Evolutionary conservation across 2,888 invertebrate species (phyloP), one percentile per base, ranked within the genome.

Genomic region (Lithophane leautieri): DNA sequence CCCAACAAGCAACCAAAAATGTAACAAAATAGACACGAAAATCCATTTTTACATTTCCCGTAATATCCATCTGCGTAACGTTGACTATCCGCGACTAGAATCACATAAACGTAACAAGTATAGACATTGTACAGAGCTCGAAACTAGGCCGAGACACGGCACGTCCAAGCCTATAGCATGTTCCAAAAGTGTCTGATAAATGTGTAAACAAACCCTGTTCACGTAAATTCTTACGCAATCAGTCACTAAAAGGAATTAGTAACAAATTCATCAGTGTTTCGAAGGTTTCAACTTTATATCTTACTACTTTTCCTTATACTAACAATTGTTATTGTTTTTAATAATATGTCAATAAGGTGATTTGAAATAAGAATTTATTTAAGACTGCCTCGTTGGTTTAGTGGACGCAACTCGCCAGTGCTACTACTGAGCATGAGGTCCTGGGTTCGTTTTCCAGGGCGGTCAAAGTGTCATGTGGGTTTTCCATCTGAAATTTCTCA

Each of bases 81-180:
- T 68, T 52, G 62, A 54, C 50, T 71, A 73, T 76, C 50, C 63
- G 60, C 68, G 76, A 61, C 69, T 66, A 66, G 50, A 76, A 28
- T 74, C 72, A 65, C 66, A 77, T 69, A 63, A 61, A 63, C 25
- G 54, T 78, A 74, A 60, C 68, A 67, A 74, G 60, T 54, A 63
- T 63, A 79, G 68, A 74, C 9, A 77, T 44, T 61, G 67, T 69
- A 68, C 25, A 66, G 22, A 54, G 34, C 28, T 72, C 56, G 76
- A 75, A 87, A 78, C 78, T 81, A 79, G 86, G 83, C 75, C 79
- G 86, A 66, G 73, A 63, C 70, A 66, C 63, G 71, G 70, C 84
- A 73, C 81, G 56, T 79, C 60, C 65, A 47, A 73, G 50, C 11
- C 22, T 56, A 50, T 9, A 67, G 60, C n/a, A 4, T 58, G 4